Base-by-base conservation (phyloP, 1,140 invertebrate species). In the Matsumurasca onukii region DNA sequence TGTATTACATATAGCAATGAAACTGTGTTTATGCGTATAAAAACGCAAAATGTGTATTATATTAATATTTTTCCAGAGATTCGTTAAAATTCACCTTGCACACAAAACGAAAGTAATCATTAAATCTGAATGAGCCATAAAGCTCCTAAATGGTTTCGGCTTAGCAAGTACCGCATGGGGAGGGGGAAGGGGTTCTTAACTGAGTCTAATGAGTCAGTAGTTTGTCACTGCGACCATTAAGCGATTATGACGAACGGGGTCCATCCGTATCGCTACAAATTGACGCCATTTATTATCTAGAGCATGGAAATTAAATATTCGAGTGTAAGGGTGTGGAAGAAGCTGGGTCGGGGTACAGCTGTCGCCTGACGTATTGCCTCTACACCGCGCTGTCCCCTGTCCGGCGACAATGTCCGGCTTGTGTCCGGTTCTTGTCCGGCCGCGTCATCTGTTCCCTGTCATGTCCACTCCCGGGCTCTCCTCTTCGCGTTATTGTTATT, bases 181-280 rank as follows among this genome's bases (percentile, higher is more conserved):
- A n/a, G n/a, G n/a, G n/a, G n/a, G n/a, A n/a, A n/a, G n/a, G n/a
- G n/a, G n/a, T n/a, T n/a, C n/a, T n/a, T n/a, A n/a, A n/a, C n/a
- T n/a, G n/a, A n/a, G n/a, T n/a, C n/a, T n/a, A n/a, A n/a, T n/a
- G n/a, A n/a, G n/a, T n/a, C n/a, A n/a, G 34, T 29, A 59, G 24
- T 59, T 59, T 27, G 55, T 59, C 55, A 59, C 55, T 29, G 5
- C 25, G 55, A 25, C 55, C 55, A 59, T 59, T 59, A 59, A 59
- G 24, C 9, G 55, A 59, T 59, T 59, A 59, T 59, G 55, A 59
- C 55, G n/a, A 59, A 59, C 55, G 55, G 55, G 49, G 55, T 17
- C 34, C 55, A 59, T 59, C 55, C 55, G 55, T 27, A 59, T 59
- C 13, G 55, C 3, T 39, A 5, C 55, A 59, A 59, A 59, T 59